phyloP scores from a whole-genome alignment of 2,888 invertebrate genomes.

The Schrankia costaestrigalis region DNA sequence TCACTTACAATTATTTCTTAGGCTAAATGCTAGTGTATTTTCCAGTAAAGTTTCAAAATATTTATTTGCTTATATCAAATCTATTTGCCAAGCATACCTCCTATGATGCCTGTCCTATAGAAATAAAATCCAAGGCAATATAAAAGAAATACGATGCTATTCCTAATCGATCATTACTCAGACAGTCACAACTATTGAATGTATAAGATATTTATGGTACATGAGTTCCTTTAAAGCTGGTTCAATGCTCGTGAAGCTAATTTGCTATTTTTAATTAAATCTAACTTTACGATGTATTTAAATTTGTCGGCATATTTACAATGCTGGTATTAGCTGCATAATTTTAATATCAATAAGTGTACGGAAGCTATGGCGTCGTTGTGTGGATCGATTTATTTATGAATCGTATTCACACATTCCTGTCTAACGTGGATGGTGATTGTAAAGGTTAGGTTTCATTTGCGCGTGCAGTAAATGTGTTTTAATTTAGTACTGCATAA shows the following conservation, averaged over 20 bases:
- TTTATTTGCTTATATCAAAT: too few relatives aligned
- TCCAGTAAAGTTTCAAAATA: too few relatives aligned
- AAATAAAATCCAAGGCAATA: too few relatives aligned
- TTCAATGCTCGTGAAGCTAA: not conserved
- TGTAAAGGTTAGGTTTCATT: slow-evolving; percentile 11
- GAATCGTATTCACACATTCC: slow-evolving; percentile 43
- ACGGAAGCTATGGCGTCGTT: slow-evolving; percentile 35
- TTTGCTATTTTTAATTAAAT: slow-evolving; percentile 14
- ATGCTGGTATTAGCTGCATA: slow-evolving; percentile 21
- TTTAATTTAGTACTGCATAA: not conserved
- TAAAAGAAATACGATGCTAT: too few relatives aligned
- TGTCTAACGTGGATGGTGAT: slow-evolving; percentile 31
- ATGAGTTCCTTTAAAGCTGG: too few relatives aligned
- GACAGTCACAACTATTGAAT: too few relatives aligned
- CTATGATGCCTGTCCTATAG: too few relatives aligned
- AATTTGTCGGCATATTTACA: slow-evolving; percentile 19
- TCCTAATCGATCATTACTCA: too few relatives aligned
- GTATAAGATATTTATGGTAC: too few relatives aligned
- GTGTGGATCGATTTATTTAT: slow-evolving; percentile 41
- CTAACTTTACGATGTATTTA: slow-evolving; percentile 7
- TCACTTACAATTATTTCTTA: too few relatives aligned
- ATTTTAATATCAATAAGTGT: slow-evolving; percentile 41
- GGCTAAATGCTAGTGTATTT: too few relatives aligned
- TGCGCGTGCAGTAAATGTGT: slow-evolving; percentile 9
- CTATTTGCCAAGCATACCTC: too few relatives aligned